Percentiles rank a stretch among this genome's conserved stretches.
Evolutionary conservation across 2,113 vertebrate genomes (phyloP).

Genomic region (Empidonax traillii): DNA sequence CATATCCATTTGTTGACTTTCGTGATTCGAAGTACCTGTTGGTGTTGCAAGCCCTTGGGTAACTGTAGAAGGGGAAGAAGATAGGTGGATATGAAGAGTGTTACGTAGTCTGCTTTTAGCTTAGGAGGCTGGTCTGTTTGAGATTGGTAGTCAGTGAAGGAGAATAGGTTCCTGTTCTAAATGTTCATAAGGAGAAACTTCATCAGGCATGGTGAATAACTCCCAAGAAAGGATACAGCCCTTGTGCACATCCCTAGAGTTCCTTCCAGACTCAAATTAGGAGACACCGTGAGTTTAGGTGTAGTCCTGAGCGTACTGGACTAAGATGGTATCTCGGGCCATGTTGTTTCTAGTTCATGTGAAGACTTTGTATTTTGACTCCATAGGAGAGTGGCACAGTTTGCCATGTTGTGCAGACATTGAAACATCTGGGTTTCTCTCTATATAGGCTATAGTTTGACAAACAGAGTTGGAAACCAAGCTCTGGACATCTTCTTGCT

Average conservation of each 20-base stretch:
- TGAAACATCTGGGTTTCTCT: background rate
- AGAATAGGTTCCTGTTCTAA: background rate
- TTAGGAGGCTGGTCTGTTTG: background rate
- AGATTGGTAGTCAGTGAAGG: rapidly evolving
- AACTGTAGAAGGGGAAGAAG: background rate
- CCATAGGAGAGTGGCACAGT: background rate
- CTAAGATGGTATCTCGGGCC: background rate
- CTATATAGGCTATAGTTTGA: background rate
- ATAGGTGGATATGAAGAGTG: background rate
- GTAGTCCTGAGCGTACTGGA: background rate
- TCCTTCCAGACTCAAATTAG: background rate
- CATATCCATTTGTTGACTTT: background rate
- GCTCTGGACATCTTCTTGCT: background rate
- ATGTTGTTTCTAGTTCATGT: background rate
- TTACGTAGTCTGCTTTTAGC: background rate
- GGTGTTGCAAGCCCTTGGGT: background rate
- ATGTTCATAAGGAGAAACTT: background rate
- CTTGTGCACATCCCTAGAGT: background rate
- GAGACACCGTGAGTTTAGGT: background rate
- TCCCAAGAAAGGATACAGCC: background rate
- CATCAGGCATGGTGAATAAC: background rate
- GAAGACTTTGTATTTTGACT: background rate
- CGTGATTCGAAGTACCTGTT: background rate
- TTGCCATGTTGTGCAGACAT: background rate
- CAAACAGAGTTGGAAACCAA: background rate